phyloP scores from a whole-genome alignment of 2,888 invertebrate species.

The Timandra comae region DNA sequence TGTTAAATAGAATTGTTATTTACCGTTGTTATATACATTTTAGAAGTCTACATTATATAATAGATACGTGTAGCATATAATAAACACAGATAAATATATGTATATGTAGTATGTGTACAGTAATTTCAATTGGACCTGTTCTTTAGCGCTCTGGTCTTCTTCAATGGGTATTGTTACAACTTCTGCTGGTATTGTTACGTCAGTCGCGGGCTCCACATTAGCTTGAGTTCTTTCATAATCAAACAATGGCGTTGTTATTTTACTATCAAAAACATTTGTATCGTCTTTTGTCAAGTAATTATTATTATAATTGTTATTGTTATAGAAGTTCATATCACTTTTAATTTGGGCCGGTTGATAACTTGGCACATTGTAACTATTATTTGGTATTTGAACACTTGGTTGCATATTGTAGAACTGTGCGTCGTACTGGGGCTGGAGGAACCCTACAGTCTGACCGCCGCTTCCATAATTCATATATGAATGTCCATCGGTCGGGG shows the following conservation, averaged over 20 bases:
- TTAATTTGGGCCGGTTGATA: conserved; percentile 11
- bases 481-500: conserved; percentile 22
- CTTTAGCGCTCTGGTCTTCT: conserved; percentile 40
- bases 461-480: conserved; percentile 36
- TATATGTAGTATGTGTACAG: conserved; percentile 60
- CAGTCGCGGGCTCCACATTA: conserved; percentile 7
- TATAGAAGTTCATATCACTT: no score
- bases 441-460: conserved; percentile 28
- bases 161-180: conserved; percentile 28
- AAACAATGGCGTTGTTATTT: neutral
- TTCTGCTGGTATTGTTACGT: conserved; percentile 13
- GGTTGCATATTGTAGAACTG: conserved; percentile 45
- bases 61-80: conserved; percentile 58
- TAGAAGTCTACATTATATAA: conserved; percentile 50
- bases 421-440: no score
- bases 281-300: neutral
- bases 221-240: neutral
- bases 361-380: conserved; percentile 17
- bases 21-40: conserved; percentile 25
- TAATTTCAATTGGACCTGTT: conserved; percentile 68
- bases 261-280: neutral
- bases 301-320: no score
- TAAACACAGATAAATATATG: conserved; percentile 57
- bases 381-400: conserved; percentile 26
- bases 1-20: conserved; percentile 36